Evolutionary conservation across 2,797 vertebrate species (phyloP), one percentile per base, ranked within the genome.

Genomic region (Remorina albescens): DNA sequence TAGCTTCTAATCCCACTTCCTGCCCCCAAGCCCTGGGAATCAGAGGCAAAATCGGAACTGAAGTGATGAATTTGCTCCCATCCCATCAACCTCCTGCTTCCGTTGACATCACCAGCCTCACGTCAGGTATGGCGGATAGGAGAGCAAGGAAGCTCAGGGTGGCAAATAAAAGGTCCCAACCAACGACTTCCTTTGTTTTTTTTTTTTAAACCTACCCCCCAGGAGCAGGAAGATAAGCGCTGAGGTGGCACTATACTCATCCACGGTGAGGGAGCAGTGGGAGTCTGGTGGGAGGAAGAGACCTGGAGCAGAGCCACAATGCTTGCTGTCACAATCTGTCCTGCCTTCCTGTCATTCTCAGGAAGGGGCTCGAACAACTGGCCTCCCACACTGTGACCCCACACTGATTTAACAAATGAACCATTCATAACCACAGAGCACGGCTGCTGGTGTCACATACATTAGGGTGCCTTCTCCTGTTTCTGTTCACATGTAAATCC

Each of bases 1-100:
- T 91, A 83, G 77, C 71, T 63, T 56, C 67, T 94, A 94, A 95
- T 94, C 93, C 90, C 59, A 67, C 88, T 93, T 95, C 94, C 94
- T 94, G 91, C 89, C 84, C 86, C 77, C 76, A 58, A 71, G 70
- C 88, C 90, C 90, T 92, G 93, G 90, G 93, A 93, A 93, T 86
- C 74, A 42, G 53, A 67, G 78, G 56, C 39, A 51, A n/a, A 80
- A 81, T 84, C 64, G 64, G 84, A 88, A 80, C 74, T 74, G 60
- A 55, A 64, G 71, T 67, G 56, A 60, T 71, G 50, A 12, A 50
- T 56, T 39, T 69, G 56, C 21, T 55, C 62, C 41, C 59, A 66
- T 68, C 50, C 59, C 50, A 34, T 74, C 62, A 74, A 65, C 64
- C 50, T 72, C 55, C 66, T 57, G 61, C 59, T 56, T 72, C 77